phyloP scores from a whole-genome alignment of 2,797 vertebrate species.

The Crotalus adamanteus region DNA sequence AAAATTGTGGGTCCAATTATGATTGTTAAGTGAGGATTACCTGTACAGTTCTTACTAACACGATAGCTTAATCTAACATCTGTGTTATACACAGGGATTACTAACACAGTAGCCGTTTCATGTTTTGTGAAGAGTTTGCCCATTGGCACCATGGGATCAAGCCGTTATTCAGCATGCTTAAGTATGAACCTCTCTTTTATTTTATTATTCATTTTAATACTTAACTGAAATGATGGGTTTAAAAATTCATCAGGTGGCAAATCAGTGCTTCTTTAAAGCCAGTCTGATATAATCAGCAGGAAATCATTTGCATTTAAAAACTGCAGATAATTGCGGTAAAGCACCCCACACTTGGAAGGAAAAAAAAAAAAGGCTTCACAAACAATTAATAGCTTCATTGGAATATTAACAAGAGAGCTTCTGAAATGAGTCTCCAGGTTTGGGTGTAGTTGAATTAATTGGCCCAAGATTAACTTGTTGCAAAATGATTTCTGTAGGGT shows the following conservation, averaged over 20 bases:
- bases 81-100: not conserved
- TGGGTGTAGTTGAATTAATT: slow-evolving; percentile 6
- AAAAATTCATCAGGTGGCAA: slow-evolving; percentile 39
- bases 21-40: no score
- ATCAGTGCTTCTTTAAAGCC: slow-evolving; percentile 28
- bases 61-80: no score
- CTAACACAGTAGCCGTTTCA: not conserved
- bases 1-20: not conserved
- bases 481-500: not conserved
- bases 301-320: not conserved
- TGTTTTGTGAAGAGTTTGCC: not conserved
- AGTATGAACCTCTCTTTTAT: not conserved
- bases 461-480: not conserved
- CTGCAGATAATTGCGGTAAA: slow-evolving; percentile 24
- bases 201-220: slow-evolving; percentile 50
- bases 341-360: not conserved
- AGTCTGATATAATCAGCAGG: slow-evolving; percentile 15
- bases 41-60: not conserved
- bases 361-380: not conserved
- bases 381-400: not conserved
- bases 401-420: not conserved
- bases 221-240: slow-evolving; percentile 42
- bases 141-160: not conserved
- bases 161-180: not conserved
- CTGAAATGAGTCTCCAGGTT: not conserved